Percentiles rank a stretch among this genome's conserved stretches.
These are phyloP conservation scores for Magallana ariakensis DNA, from an alignment of 1,140 invertebrate genomes.

Conservation along the genomic window DNA sequence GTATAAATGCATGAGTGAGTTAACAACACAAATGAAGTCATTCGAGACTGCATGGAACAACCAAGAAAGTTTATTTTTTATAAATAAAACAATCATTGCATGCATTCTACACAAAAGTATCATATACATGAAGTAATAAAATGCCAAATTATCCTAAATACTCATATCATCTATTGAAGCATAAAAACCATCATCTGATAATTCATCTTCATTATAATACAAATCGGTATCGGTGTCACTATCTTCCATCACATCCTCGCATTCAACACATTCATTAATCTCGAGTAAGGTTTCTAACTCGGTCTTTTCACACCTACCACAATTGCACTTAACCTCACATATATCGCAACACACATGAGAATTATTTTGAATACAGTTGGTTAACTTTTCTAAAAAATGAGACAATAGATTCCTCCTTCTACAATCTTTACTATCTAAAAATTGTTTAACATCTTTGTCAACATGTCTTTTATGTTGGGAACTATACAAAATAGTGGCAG, in stretches of 20 bases:
- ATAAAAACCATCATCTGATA: constrained; percentile 24
- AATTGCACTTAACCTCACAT: constrained; percentile 6
- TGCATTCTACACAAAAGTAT: too few relatives aligned
- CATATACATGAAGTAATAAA: too few relatives aligned
- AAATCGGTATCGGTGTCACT: constrained; percentile 13
- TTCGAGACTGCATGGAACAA: too few relatives aligned
- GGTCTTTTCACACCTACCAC: constrained; percentile 17
- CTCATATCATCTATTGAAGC: not conserved
- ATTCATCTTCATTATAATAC: constrained; percentile 26
- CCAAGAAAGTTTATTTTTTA: too few relatives aligned
- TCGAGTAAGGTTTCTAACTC: constrained; percentile 27
- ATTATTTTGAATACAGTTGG: not conserved
- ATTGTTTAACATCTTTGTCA: constrained; percentile 10
- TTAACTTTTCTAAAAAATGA: constrained; percentile 9
- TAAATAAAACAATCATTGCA: too few relatives aligned
- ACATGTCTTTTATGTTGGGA: constrained; percentile 26
- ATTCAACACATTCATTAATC: not conserved
- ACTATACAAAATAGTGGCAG: constrained; percentile 29
- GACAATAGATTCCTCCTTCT: constrained; percentile 11
- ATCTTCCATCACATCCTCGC: constrained; percentile 4
- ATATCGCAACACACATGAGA: constrained; percentile 8
- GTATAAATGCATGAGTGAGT: too few relatives aligned
- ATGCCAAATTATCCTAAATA: too few relatives aligned
- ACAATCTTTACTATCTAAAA: constrained; percentile 5
- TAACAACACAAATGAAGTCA: too few relatives aligned